Percentiles rank a stretch among this genome's conserved stretches.
Evolutionary conservation across 2,888 invertebrate species (phyloP).

Genomic region (Epiblema foenella): DNA sequence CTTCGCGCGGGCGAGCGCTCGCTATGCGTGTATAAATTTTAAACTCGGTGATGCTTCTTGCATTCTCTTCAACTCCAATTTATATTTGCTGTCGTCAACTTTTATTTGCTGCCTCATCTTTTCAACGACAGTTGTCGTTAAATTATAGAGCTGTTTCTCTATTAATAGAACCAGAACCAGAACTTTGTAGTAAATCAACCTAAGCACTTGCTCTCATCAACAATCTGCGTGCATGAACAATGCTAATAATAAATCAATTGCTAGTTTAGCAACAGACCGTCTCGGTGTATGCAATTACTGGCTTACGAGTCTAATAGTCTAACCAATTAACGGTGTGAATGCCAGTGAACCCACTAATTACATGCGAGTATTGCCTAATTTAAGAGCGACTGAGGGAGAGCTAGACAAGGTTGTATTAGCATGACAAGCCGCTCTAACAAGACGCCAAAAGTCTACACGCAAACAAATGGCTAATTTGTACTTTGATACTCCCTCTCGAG

Average conservation of each 20-base stretch:
- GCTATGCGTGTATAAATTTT: constrained; percentile 79
- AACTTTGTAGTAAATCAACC: not conserved
- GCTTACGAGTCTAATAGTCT: constrained; percentile 49
- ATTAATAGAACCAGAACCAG: not conserved
- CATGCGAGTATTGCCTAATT: constrained; percentile 46
- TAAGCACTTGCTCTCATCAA: too few relatives aligned
- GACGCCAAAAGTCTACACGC: constrained; percentile 50
- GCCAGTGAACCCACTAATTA: constrained; percentile 56
- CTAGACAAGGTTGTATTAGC: constrained; percentile 59
- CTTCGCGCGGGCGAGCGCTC: constrained; percentile 68
- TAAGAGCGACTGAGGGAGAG: constrained; percentile 48
- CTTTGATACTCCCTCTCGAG: constrained; percentile 46
- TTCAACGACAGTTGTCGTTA: constrained; percentile 17
- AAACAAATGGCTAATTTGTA: constrained; percentile 64
- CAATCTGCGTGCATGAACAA: not conserved
- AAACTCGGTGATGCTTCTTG: constrained; percentile 66
- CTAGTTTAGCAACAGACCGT: constrained; percentile 48
- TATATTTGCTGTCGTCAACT: constrained; percentile 61
- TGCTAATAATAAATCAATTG: constrained; percentile 35
- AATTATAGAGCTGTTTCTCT: constrained; percentile 17
- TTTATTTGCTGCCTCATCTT: constrained; percentile 43
- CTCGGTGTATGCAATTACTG: constrained; percentile 53
- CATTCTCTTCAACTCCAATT: constrained; percentile 54
- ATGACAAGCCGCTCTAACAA: constrained; percentile 71
- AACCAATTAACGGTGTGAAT: constrained; percentile 57